Percentiles rank a stretch among this genome's conserved stretches.
phyloP scores from a whole-genome alignment of 2,797 vertebrate genomes.

The Gobio occitaniae region DNA sequence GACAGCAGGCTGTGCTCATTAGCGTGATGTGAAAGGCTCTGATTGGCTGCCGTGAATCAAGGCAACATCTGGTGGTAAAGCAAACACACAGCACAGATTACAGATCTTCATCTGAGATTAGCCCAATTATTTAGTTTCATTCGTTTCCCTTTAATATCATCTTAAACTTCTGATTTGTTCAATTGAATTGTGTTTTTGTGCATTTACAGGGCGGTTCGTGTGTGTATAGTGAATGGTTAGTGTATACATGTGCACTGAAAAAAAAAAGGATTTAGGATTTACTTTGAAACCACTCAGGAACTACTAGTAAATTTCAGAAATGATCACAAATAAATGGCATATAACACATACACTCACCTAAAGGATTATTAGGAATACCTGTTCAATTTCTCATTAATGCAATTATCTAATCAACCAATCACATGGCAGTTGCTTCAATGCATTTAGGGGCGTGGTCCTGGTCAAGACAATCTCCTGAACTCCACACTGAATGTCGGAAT shows the following conservation, averaged over 20 bases:
- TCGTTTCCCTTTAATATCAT: not conserved
- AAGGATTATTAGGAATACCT: too few relatives aligned
- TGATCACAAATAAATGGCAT: not conserved
- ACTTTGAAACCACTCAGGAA: too few relatives aligned
- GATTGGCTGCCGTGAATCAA: conserved; percentile 65
- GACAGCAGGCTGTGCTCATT: conserved; percentile 61
- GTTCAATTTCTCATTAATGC: too few relatives aligned
- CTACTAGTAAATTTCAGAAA: not conserved
- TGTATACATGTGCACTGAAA: not conserved
- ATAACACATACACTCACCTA: not conserved
- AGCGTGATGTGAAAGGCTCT: conserved; percentile 68
- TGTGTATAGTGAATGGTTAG: too few relatives aligned
- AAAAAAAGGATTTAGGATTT: not conserved
- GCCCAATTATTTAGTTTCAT: not conserved
- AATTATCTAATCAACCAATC: too few relatives aligned
- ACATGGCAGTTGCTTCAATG: too few relatives aligned
- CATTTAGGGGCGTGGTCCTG: too few relatives aligned
- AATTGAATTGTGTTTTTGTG: not conserved
- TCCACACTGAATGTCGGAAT: too few relatives aligned
- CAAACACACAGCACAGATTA: conserved; percentile 76
- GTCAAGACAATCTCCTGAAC: too few relatives aligned
- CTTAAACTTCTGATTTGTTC: not conserved
- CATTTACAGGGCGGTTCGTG: not conserved
- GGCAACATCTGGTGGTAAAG: conserved; percentile 73
- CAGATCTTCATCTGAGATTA: not conserved